These are phyloP conservation scores for Calidris pygmaea DNA, from an alignment of 2,113 vertebrate species.

Conservation along the genomic window DNA sequence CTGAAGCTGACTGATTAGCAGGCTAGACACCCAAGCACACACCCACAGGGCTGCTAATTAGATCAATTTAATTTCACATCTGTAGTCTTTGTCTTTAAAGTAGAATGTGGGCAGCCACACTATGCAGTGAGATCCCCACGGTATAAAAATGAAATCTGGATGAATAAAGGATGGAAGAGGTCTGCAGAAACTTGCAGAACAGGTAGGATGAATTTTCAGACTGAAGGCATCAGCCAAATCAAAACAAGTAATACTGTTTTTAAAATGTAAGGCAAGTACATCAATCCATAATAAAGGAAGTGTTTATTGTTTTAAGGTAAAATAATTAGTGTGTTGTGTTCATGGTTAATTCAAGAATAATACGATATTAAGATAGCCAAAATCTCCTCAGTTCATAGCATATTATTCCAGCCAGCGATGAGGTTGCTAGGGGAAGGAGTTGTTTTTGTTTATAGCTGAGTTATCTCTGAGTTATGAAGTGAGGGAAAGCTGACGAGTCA, in stretches of 20 bases:
- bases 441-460: constrained; percentile 4
- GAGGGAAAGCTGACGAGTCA: not conserved
- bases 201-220: not conserved
- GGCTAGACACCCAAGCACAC: not conserved
- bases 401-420: not conserved
- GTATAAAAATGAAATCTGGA: not conserved
- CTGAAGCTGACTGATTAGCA: not conserved
- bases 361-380: not conserved
- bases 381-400: not conserved
- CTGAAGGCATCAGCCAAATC: not conserved
- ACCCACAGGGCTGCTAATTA: not conserved
- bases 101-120: not conserved
- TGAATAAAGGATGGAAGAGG: not conserved
- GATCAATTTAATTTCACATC: not conserved
- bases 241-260: not conserved
- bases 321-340: not conserved
- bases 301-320: not conserved
- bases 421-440: not conserved
- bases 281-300: not conserved
- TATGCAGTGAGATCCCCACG: not conserved
- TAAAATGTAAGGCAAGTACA: not conserved
- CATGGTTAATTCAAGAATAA: not conserved
- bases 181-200: not conserved
- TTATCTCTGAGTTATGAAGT: not conserved
- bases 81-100: not conserved